Conservation (phyloP, 2,797 vertebrate genomes). For the Epinephelus awoara region DNA sequence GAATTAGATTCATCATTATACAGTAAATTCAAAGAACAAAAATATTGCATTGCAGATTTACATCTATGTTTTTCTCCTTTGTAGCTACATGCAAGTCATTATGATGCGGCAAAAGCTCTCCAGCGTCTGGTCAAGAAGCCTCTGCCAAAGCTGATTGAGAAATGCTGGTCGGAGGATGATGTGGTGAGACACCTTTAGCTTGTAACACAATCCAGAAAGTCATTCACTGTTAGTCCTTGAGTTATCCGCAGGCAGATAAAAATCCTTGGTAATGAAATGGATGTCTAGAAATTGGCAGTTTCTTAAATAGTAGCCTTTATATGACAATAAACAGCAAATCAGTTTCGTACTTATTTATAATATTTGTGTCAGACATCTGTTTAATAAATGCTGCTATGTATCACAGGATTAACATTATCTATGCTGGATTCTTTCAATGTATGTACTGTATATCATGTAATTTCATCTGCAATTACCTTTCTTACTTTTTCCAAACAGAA, state of each 20-base stretch:
- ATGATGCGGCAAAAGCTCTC: conserved; percentile 97
- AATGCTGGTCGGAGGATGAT: conserved; percentile 99
- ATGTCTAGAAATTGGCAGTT: no score
- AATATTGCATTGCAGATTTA: background rate
- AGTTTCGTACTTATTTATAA: background rate
- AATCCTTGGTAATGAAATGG: no score
- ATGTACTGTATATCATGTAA: background rate
- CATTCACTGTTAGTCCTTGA: background rate
- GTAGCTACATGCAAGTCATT: conserved; percentile 97
- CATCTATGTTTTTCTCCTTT: conserved; percentile 1
- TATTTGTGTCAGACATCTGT: background rate
- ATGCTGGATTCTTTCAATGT: background rate
- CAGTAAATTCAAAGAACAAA: background rate
- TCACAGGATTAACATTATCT: background rate
- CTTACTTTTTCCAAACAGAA: conserved; percentile 84
- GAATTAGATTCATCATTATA: background rate
- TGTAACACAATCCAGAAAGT: background rate
- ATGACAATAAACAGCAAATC: background rate
- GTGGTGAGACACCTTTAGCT: conserved; percentile 86
- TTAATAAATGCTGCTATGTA: background rate
- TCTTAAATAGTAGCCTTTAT: no score
- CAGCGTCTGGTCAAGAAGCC: conserved; percentile 99
- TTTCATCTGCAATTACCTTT: background rate
- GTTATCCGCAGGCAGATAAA: no score
- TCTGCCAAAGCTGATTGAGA: conserved; percentile 97